These are phyloP conservation scores for Cyprinodon diabolis DNA, from an alignment of 2,797 vertebrate species.

Conservation along the genomic window DNA sequence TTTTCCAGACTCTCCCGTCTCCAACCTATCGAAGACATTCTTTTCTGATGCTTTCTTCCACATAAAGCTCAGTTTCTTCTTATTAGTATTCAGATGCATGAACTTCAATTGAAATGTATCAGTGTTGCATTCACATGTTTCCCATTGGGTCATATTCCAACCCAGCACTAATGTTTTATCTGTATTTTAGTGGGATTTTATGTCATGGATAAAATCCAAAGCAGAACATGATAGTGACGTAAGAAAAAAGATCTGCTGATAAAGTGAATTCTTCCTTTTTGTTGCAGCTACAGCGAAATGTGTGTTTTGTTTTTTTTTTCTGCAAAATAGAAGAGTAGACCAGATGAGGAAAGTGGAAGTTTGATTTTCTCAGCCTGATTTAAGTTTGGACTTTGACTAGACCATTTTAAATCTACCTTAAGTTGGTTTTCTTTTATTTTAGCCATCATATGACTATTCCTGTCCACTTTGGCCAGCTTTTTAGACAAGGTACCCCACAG, in stretches of 20 bases:
- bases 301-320: too few relatives aligned
- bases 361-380: not conserved
- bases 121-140: too few relatives aligned
- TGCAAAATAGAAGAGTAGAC: not conserved
- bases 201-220: too few relatives aligned
- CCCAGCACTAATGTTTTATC: too few relatives aligned
- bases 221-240: too few relatives aligned
- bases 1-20: not conserved
- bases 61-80: not conserved
- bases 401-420: not conserved
- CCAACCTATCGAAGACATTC: not conserved
- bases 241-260: not conserved
- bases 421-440: too few relatives aligned
- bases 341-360: too few relatives aligned
- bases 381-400: not conserved
- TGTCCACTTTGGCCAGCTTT: not conserved
- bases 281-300: not conserved
- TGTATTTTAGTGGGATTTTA: too few relatives aligned
- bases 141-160: too few relatives aligned
- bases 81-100: not conserved
- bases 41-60: not conserved
- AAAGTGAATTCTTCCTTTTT: not conserved
- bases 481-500: not conserved
- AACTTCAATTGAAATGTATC: not conserved
- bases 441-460: not conserved